Base-by-base conservation (phyloP, 2,113 vertebrate genomes). In the Megaleporinus macrocephalus region DNA sequence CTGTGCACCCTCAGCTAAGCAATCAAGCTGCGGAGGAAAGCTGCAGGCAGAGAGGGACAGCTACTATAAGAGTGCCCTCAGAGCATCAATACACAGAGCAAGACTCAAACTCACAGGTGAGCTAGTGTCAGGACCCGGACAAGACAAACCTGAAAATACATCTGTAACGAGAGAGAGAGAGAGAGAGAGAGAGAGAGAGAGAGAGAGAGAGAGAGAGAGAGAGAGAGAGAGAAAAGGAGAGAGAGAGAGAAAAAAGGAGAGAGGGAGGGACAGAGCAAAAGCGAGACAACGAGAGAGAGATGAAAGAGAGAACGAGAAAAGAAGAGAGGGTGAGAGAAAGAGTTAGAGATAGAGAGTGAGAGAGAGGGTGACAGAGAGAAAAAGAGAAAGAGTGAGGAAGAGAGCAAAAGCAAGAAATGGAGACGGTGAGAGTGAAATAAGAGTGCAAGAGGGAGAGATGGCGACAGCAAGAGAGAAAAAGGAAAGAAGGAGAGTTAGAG, bases 1-100 rank as follows among this genome's bases (percentile, higher is more conserved):
- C 95, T 96, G 94, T 94, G 95, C 95, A 95, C 95, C 85, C 72
- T 95, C 94, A 94, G 90, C 95, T 93, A 93, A 94, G 94, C 95
- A 96, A 95, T 97, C 95, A 95, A 94, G 93, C 92, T 91, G 91
- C 90, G 89, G 82, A 90, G 91, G 89, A 94, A 61, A 80, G 80
- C 80, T 94, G 89, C 93, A 91, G 90, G 72, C 91, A 89, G 90
- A 92, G 92, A 93, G 85, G 95, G 95, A 94, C 92, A 94, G 94
- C 89, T 91, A 93, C 92, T 94, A 93, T 83, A 91, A 91, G 86
- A 85, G 86, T 92, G 89, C 87, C 94, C 92, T 91, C 89, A 91
- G 95, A 95, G 92, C 90, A 92, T 94, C 89, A 92, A 94, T 92
- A 83, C 89, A 90, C 90, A 93, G 91, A 59, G 82, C 53, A 93